phyloP scores from a whole-genome alignment of 2,797 vertebrate species.

The Trematomus bernacchii region DNA sequence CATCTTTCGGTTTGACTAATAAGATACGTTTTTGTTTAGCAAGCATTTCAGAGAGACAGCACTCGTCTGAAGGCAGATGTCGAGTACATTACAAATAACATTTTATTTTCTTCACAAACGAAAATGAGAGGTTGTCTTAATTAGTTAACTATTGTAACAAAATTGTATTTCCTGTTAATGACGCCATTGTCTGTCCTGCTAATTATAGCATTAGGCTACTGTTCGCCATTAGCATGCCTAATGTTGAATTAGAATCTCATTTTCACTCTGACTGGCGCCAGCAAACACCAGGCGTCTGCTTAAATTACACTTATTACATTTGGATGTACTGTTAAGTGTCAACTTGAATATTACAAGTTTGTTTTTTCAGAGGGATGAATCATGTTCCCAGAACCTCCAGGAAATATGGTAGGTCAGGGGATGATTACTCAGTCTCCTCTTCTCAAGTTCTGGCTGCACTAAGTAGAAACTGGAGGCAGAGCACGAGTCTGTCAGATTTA shows the following conservation, averaged over 20 bases:
- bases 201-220: neutral
- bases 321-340: neutral
- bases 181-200: neutral
- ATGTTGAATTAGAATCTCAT: neutral
- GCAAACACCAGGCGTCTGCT: neutral
- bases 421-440: neutral
- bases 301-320: neutral
- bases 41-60: neutral
- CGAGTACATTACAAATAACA: neutral
- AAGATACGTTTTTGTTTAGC: neutral
- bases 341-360: neutral
- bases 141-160: no score
- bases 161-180: neutral
- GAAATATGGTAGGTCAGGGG: neutral
- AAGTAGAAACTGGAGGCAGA: neutral
- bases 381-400: neutral
- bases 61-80: neutral
- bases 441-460: neutral
- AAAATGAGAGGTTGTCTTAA: neutral
- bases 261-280: neutral
- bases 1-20: neutral
- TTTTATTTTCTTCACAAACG: neutral
- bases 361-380: neutral
- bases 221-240: neutral
- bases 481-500: no score